Conservation (phyloP, 2,797 vertebrate genomes). For the Acestrorhynchus altus region DNA sequence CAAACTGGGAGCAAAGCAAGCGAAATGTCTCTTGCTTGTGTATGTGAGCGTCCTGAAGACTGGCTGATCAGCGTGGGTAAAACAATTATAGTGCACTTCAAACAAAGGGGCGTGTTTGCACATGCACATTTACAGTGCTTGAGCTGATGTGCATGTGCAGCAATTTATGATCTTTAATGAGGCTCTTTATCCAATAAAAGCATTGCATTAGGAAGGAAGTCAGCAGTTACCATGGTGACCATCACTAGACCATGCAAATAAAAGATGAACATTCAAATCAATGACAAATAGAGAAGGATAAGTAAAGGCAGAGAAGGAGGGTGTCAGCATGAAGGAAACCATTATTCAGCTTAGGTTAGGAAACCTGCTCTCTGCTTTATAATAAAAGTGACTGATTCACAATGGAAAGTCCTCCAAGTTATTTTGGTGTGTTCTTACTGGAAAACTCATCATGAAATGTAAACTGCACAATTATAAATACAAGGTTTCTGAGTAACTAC, state of each 20-base stretch:
- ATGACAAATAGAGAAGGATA: neutral
- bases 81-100: too few species aligned
- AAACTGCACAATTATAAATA: too few species aligned
- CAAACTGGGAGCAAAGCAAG: too few species aligned
- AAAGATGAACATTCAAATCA: conserved; percentile 51
- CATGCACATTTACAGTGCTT: neutral
- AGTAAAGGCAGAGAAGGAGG: neutral
- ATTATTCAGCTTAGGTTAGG: neutral
- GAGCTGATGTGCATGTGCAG: neutral
- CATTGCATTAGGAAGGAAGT: conserved; percentile 49
- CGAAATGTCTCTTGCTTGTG: too few species aligned
- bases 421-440: too few species aligned
- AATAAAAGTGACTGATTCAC: too few species aligned
- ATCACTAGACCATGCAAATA: conserved; percentile 8
- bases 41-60: too few species aligned
- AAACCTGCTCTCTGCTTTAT: neutral
- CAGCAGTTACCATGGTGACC: neutral
- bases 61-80: too few species aligned
- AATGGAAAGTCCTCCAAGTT: too few species aligned
- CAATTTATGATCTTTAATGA: neutral
- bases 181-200: conserved; percentile 58
- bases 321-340: neutral
- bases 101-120: neutral
- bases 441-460: too few species aligned
- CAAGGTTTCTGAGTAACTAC: too few species aligned